Base-by-base conservation (phyloP, 2,113 vertebrate species). In the Gopherus flavomarginatus region DNA sequence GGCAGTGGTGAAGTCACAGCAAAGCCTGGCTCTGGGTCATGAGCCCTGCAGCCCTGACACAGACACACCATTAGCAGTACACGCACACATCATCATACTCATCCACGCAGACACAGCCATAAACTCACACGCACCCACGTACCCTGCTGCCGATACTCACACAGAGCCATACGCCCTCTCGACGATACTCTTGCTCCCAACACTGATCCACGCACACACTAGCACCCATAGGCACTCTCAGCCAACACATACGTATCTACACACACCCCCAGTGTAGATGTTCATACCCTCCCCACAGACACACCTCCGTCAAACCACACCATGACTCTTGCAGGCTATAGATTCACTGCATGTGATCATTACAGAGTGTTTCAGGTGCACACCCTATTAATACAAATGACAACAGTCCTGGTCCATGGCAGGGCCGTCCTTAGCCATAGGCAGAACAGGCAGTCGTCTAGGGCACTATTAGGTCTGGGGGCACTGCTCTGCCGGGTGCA, bases 1-100 rank as follows among this genome's bases (percentile, higher is more conserved):
- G 90, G 87, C 87, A 93, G 92, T 77, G 91, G 92, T 97, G 93
- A 96, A 97, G 94, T 88, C 81, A 89, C 94, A 97, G 89, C 59
- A 97, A 90, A 21, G 11, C 24, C 50, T 84, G 78, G 53, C 89
- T 92, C 82, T 42, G 83, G 42, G 86, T 94, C 59, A 92, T 54
- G 79, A 90, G 83, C 92, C 53, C 81, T 89, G 54, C 88, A 94
- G 87, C 13, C 87, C 87, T 31, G 81, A 38, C 17, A n/a, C 35
- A 72, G 65, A 72, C n/a, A 72, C 5, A 2, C 21, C 10, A 5
- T 72, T 72, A 38, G n/a, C n/a, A 38, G n/a, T 22, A 72, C 19
- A 22, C 1, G 2, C n/a, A 21, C 19, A 72, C 65, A 38, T 21
- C 19, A 21, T 8, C 35, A 8, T 83, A 42, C 35, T 84, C 42